Evolutionary conservation across 2,113 vertebrate genomes (phyloP), one percentile per base, ranked within the genome.

Genomic region (Hemiscyllium ocellatum): DNA sequence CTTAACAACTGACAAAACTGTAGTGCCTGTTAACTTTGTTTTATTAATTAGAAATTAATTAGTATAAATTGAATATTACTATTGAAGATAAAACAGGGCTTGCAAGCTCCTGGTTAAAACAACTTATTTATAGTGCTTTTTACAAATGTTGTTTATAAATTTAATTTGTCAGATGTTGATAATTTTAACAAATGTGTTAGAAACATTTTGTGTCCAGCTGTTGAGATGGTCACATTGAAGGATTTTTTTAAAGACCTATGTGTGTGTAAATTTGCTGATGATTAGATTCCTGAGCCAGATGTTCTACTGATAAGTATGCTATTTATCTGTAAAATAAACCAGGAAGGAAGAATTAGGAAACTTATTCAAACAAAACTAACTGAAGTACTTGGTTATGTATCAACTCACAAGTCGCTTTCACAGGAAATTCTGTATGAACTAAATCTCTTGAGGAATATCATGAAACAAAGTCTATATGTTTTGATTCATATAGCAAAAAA

Each of bases 381-480:
- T 90, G 29, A 90, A 90, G 22, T 90, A 90, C 86, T 83, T 89
- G 29, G 26, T 33, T 90, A 90, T 52, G n/a, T 90, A 61, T 90
- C 1, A 4, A 4, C 56, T 33, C 26, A 26, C 61, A 65, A 90
- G 87, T 86, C 22, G 42, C 22, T 86, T 86, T 42, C 42, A 22
- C 24, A 89, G 50, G 50, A 52, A 90, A 56, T 90, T 90, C 26
- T 7, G 50, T 90, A 90, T 90, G 87, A 90, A 90, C 12, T 90
- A 12, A 90, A 15, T 90, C 50, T 33, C 52, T 24, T 52, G 87
- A 52, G 47, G 87, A 90, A 61, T 26, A 12, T 90, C 29, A 61
- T 90, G n/a, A 56, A 61, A 5, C 33, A 61, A 90, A 90, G 87
- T 26, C 29, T 52, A 4, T 37, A 83, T 42, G 42, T 61, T 42